These are phyloP conservation scores for Cremastobaeus sp. DNA, from an alignment of 2,888 invertebrate species.

Conservation along the genomic window DNA sequence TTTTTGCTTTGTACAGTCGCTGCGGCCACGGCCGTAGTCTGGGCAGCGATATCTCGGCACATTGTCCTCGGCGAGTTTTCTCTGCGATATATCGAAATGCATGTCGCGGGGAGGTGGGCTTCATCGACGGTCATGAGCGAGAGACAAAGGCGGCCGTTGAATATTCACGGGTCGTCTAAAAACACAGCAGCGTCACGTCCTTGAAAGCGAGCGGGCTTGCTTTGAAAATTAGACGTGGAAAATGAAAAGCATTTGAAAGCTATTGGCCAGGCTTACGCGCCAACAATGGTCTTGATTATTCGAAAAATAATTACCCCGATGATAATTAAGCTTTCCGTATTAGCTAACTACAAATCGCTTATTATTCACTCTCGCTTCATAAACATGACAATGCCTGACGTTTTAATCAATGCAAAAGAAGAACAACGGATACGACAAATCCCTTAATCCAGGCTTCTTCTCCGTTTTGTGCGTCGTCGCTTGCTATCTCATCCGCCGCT, in stretches of 20 bases:
- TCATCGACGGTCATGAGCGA: constrained; percentile 52
- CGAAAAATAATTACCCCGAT: constrained; percentile 48
- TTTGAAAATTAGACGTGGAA: constrained; percentile 51
- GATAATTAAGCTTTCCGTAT: constrained; percentile 48
- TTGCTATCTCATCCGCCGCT: no score
- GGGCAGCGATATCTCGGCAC: constrained; percentile 30
- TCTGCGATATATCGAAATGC: constrained; percentile 52
- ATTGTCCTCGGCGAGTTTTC: constrained; percentile 60
- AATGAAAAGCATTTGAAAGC: constrained; percentile 53
- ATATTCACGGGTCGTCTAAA: constrained; percentile 66
- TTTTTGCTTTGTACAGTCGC: constrained; percentile 27
- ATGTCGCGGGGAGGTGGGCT: constrained; percentile 4
- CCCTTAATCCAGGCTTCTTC: constrained; percentile 21
- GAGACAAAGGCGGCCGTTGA: constrained; percentile 67
- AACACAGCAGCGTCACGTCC: constrained; percentile 35
- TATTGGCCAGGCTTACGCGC: constrained; percentile 29
- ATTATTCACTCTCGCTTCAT: constrained; percentile 47
- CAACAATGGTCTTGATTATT: constrained; percentile 42
- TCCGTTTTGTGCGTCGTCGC: constrained; percentile 9
- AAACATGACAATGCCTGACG: constrained; percentile 30
- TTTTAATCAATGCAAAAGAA: constrained; percentile 25
- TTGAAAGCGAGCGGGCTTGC: constrained; percentile 35
- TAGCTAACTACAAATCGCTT: constrained; percentile 22
- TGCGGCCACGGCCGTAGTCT: constrained; percentile 33
- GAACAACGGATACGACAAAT: constrained; percentile 15